These are phyloP conservation scores for Acronicta aceris DNA, from an alignment of 2,888 invertebrate genomes.

Conservation along the genomic window DNA sequence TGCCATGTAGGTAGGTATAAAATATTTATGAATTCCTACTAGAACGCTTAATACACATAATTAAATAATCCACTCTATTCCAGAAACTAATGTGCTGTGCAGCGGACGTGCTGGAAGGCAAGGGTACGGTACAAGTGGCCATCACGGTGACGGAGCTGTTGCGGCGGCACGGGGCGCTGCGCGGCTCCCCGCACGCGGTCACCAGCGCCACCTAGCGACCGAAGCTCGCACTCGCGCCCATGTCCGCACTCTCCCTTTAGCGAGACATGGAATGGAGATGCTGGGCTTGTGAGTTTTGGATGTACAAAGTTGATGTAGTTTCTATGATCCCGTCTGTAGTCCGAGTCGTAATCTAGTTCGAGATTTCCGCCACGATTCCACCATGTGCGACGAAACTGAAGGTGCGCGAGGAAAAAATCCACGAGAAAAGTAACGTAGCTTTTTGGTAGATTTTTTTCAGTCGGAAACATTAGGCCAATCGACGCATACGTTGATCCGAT, in stretches of 20 bases:
- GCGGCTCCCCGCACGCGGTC: slow-evolving; percentile 63
- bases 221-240: slow-evolving; percentile 80
- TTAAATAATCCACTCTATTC: slow-evolving; percentile 64
- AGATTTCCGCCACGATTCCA: no score
- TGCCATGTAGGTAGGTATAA: no score
- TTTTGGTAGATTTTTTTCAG: no score
- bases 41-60: neutral
- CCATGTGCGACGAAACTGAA: no score
- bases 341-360: neutral
- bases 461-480: neutral
- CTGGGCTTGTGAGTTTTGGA: slow-evolving; percentile 27
- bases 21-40: neutral
- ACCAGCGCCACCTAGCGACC: slow-evolving; percentile 81
- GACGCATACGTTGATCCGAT: neutral
- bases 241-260: slow-evolving; percentile 75
- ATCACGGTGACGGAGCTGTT: slow-evolving; percentile 96
- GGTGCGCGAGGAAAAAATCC: no score
- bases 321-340: slow-evolving; percentile 4
- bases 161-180: slow-evolving; percentile 84
- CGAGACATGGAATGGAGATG: neutral
- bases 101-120: slow-evolving; percentile 97
- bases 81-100: slow-evolving; percentile 97
- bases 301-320: slow-evolving; percentile 36
- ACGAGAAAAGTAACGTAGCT: no score
- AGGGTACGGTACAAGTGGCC: slow-evolving; percentile 95